Evolutionary conservation across 2,888 invertebrate species (phyloP).

Genomic region (Smittia aterrima): DNA sequence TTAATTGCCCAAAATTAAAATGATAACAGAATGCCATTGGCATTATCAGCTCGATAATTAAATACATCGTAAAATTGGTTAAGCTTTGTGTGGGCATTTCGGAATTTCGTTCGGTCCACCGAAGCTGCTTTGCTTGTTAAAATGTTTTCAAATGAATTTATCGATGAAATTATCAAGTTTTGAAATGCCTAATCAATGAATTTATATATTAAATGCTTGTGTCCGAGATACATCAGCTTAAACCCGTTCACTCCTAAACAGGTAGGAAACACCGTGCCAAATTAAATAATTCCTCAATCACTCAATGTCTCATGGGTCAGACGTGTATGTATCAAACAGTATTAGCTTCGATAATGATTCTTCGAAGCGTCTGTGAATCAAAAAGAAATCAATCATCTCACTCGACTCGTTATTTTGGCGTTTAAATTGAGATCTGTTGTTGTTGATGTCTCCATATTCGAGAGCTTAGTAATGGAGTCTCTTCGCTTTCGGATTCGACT

Average conservation of each 20-base stretch:
- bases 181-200: not conserved
- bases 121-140: not conserved
- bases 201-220: not conserved
- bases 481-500: not conserved
- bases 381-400: not conserved
- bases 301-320: not conserved
- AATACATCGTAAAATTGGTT: not conserved
- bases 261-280: slow-evolving; percentile 2
- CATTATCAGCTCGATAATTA: slow-evolving; percentile 3
- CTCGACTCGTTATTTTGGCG: not conserved
- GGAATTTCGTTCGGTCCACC: not conserved
- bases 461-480: not conserved
- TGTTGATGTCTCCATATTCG: not conserved
- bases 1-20: not conserved
- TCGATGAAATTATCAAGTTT: not conserved
- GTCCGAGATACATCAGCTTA: not conserved
- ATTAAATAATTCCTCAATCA: slow-evolving; percentile 8
- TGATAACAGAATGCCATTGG: not conserved
- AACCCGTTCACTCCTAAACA: not conserved
- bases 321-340: not conserved
- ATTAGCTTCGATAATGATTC: not conserved
- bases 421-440: not conserved
- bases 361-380: not conserved
- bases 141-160: not conserved
- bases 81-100: not conserved